A percentile compares a stretch with the other conserved stretches of the same genome.
Conservation (phyloP, 2,888 invertebrate genomes). For the Cyclophora albipunctata region DNA sequence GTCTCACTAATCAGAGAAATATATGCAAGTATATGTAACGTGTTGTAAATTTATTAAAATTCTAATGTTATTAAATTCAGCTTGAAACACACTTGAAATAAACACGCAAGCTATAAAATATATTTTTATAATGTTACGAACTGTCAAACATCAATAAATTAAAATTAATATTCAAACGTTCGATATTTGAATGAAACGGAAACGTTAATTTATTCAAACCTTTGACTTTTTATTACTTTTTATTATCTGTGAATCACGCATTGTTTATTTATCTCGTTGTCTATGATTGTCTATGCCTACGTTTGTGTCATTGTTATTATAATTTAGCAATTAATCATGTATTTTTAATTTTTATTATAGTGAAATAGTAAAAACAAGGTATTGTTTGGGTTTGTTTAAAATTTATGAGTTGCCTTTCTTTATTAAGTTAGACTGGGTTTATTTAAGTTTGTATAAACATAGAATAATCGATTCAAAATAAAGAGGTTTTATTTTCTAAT, state of each 20-base stretch:
- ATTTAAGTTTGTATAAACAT: too few relatives aligned
- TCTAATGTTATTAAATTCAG: too few relatives aligned
- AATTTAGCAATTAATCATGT: constrained; percentile 61
- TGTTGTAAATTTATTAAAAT: too few relatives aligned
- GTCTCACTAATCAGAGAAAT: too few relatives aligned
- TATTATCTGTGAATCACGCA: constrained; percentile 66
- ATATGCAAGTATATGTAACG: too few relatives aligned
- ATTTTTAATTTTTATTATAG: constrained; percentile 23
- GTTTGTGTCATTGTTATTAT: constrained; percentile 44
- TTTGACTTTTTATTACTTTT: constrained; percentile 39
- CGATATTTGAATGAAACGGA: constrained; percentile 16
- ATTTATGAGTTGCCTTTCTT: constrained; percentile 13
- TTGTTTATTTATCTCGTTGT: constrained; percentile 41
- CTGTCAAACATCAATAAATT: constrained; percentile 24
- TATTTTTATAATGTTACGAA: background rate
- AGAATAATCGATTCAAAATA: too few relatives aligned
- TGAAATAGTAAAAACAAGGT: background rate
- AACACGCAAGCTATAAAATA: too few relatives aligned
- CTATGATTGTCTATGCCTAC: constrained; percentile 4
- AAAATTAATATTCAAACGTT: constrained; percentile 20
- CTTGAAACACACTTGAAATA: too few relatives aligned
- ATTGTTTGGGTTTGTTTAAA: background rate
- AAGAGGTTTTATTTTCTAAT: too few relatives aligned
- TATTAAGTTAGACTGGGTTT: too few relatives aligned
- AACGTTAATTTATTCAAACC: constrained; percentile 63